phyloP scores from a whole-genome alignment of 2,113 vertebrate species.

The Vimba vimba region DNA sequence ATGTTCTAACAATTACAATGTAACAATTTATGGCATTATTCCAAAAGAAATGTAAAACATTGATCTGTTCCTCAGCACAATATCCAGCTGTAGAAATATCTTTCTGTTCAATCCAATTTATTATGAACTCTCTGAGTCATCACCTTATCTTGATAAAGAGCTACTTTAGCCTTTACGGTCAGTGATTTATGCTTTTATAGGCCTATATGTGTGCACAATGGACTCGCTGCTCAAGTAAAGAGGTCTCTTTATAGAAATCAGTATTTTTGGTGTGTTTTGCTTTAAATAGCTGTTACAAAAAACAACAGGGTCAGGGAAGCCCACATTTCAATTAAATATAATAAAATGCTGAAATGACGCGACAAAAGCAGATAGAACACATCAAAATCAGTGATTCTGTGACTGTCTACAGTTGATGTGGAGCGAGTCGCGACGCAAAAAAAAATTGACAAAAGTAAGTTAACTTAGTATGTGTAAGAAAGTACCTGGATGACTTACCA shows the following conservation, averaged over 20 bases:
- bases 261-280: neutral
- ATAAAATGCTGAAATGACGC: too few species aligned
- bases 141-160: slow-evolving; percentile 13
- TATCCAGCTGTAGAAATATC: too few species aligned
- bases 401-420: too few species aligned
- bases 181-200: slow-evolving; percentile 35
- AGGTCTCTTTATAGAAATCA: neutral
- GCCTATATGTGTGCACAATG: neutral
- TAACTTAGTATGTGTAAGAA: too few species aligned
- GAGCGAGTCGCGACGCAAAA: too few species aligned
- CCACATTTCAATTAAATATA: too few species aligned
- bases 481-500: too few species aligned
- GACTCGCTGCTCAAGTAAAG: neutral
- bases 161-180: neutral
- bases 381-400: too few species aligned
- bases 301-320: too few species aligned
- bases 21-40: neutral
- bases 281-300: too few species aligned
- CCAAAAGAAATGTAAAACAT: neutral
- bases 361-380: too few species aligned
- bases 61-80: neutral
- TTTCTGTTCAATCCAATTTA: neutral
- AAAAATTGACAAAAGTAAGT: too few species aligned
- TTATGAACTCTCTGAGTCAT: slow-evolving; percentile 11
- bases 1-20: neutral